A percentile compares a stretch with the other conserved stretches of the same genome.
Evolutionary conservation across 2,888 invertebrate genomes (phyloP).

Genomic region (Tholera decimalis): DNA sequence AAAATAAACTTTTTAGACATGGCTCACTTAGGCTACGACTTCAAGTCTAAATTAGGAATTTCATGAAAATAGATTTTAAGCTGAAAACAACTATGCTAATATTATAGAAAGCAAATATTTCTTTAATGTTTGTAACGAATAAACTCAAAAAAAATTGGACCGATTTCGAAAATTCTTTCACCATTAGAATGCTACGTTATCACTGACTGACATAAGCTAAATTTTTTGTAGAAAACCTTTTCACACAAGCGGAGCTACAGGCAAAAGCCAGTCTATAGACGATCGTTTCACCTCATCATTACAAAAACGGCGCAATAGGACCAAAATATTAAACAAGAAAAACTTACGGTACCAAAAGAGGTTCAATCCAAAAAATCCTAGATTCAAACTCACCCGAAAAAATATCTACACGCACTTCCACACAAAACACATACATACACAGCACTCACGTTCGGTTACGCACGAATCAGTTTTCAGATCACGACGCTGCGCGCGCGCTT

Average conservation of each 20-base stretch:
- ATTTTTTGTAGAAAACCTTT: too few species aligned
- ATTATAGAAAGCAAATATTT: too few species aligned
- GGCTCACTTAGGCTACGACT: neutral
- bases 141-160: too few species aligned
- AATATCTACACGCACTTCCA: constrained; percentile 63
- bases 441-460: constrained; percentile 65
- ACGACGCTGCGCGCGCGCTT: constrained; percentile 79
- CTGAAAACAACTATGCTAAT: too few species aligned
- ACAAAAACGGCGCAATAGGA: neutral
- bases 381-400: constrained; percentile 60
- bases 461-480: constrained; percentile 80
- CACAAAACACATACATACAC: constrained; percentile 63
- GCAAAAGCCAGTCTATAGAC: too few species aligned
- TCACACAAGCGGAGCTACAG: too few species aligned
- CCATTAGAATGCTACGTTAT: too few species aligned
- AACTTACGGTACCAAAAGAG: constrained; percentile 45
- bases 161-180: too few species aligned
- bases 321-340: constrained; percentile 11
- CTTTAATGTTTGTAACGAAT: too few species aligned
- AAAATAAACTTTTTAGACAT: neutral
- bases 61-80: neutral
- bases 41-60: neutral
- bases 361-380: constrained; percentile 48
- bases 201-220: too few species aligned
- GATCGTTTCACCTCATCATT: neutral